Conservation (phyloP, 2,113 vertebrate species). For the Mesocricetus auratus region DNA sequence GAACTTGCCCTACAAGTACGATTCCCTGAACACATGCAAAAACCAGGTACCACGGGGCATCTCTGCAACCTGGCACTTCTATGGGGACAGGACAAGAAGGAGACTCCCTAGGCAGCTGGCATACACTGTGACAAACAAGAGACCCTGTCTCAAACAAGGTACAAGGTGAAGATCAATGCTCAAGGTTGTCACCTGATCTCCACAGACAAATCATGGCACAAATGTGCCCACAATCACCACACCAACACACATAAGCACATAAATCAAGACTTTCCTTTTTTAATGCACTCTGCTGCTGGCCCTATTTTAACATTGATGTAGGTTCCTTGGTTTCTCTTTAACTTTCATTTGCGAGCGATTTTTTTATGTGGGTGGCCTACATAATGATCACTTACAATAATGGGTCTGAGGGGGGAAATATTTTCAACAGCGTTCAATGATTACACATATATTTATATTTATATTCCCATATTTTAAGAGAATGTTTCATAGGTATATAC, state of each 20-base stretch:
- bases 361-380: constrained; percentile 42
- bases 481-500: constrained; percentile 59
- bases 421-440: constrained; percentile 55
- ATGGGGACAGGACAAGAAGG: background rate
- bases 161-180: background rate
- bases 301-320: background rate
- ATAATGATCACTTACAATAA: constrained; percentile 62
- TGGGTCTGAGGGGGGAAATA: background rate
- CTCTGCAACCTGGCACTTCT: background rate
- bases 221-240: background rate
- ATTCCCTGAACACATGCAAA: background rate
- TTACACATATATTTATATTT: too few species aligned
- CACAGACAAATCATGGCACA: background rate
- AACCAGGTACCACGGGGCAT: too few species aligned
- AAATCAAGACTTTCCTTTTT: background rate
- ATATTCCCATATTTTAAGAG: constrained; percentile 58
- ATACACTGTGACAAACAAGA: background rate
- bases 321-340: background rate
- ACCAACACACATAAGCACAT: background rate
- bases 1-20: background rate
- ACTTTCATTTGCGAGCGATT: constrained; percentile 9
- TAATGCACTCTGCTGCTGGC: background rate
- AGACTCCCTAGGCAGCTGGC: background rate
- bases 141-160: background rate
- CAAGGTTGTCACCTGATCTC: background rate